Evolutionary conservation across 2,113 vertebrate species (phyloP).

Genomic region (Porphyrio hochstetteri): DNA sequence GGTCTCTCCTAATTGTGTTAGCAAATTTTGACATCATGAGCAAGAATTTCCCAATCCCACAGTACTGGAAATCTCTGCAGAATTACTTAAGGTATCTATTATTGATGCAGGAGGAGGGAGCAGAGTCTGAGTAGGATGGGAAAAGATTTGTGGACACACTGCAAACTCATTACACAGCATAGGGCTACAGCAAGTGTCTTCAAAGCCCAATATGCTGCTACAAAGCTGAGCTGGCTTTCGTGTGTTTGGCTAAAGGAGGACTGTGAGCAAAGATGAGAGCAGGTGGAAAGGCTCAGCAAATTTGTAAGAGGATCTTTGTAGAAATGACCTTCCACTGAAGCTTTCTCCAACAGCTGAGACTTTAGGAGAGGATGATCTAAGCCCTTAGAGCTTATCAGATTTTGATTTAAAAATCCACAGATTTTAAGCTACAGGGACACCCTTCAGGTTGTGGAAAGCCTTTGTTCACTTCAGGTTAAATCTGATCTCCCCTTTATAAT

Average conservation of each 20-base stretch:
- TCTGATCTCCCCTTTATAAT: background rate
- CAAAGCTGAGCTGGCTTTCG: background rate
- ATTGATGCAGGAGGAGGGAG: background rate
- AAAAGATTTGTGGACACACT: background rate
- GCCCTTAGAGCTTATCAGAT: background rate
- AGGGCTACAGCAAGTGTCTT: background rate
- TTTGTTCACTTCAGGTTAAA: background rate
- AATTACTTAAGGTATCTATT: background rate
- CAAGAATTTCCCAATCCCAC: background rate
- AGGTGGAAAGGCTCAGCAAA: background rate
- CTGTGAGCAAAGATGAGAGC: background rate
- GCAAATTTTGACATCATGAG: background rate
- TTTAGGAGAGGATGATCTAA: background rate
- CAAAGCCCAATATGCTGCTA: background rate
- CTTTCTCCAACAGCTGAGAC: background rate
- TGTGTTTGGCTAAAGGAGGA: background rate
- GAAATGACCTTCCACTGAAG: background rate
- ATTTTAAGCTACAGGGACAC: background rate
- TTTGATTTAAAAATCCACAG: background rate
- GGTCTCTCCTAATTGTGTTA: background rate
- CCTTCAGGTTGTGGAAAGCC: background rate
- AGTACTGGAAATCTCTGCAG: background rate
- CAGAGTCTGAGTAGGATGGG: background rate
- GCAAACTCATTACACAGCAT: background rate
- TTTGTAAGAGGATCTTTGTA: background rate